Percentiles rank a stretch among this genome's conserved stretches.
phyloP scores from a whole-genome alignment of 2,113 vertebrate species.

The Chelonoidis abingdonii region DNA sequence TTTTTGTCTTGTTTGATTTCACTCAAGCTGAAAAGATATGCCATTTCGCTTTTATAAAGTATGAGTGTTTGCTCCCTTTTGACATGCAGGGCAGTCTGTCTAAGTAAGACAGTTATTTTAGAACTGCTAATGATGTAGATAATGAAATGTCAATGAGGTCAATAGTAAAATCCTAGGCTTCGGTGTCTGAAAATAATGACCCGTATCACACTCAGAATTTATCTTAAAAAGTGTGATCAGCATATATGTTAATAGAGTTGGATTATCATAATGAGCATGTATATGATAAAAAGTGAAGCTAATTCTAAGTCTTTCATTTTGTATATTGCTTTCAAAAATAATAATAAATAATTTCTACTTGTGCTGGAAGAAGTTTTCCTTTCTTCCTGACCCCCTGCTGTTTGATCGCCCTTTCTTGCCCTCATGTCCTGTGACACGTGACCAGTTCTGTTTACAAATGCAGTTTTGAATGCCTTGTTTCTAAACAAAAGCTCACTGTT shows the following conservation, averaged over 20 bases:
- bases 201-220: background rate
- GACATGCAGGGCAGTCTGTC: background rate
- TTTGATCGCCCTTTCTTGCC: background rate
- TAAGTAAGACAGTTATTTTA: background rate
- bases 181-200: background rate
- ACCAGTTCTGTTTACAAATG: background rate
- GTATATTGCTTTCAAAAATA: background rate
- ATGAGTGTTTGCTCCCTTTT: background rate
- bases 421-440: background rate
- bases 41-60: background rate
- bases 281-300: background rate
- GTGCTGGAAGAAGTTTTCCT: background rate
- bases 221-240: background rate
- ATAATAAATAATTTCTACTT: background rate
- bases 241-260: background rate
- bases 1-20: background rate
- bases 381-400: background rate
- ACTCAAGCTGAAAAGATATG: background rate
- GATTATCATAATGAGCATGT: background rate
- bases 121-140: background rate
- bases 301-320: background rate
- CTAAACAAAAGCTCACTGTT: background rate
- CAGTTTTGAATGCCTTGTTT: background rate
- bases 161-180: background rate
- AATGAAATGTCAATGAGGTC: background rate